phyloP scores from a whole-genome alignment of 2,888 invertebrate genomes.

The Empis livida region DNA sequence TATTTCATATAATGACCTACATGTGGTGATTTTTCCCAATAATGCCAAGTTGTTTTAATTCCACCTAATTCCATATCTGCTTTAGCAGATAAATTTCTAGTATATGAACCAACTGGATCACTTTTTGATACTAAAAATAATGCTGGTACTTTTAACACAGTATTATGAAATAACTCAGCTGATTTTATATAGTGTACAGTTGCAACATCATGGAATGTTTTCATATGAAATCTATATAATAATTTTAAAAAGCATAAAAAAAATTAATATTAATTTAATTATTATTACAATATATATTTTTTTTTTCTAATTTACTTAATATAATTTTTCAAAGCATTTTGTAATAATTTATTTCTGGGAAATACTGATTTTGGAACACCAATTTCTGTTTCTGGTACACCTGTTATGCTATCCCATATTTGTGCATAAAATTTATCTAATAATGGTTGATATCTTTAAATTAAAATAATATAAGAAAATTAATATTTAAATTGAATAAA shows the following conservation, averaged over 20 bases:
- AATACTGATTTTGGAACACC: constrained; percentile 56
- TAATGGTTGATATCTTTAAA: constrained; percentile 42
- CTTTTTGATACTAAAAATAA: constrained; percentile 55
- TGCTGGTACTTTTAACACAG: constrained; percentile 59
- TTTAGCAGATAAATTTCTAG: constrained; percentile 55
- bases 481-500: too few relatives aligned
- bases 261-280: too few relatives aligned
- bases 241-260: too few relatives aligned
- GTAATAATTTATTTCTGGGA: constrained; percentile 54
- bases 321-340: constrained; percentile 51
- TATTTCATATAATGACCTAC: constrained; percentile 52
- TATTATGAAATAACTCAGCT: constrained; percentile 71
- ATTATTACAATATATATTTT: too few relatives aligned
- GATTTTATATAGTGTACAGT: constrained; percentile 75
- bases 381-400: constrained; percentile 54
- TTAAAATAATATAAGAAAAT: too few relatives aligned
- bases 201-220: constrained; percentile 66
- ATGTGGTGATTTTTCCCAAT: constrained; percentile 64
- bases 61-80: constrained; percentile 66
- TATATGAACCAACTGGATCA: constrained; percentile 65
- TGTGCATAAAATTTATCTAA: constrained; percentile 63
- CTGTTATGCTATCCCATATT: constrained; percentile 79
- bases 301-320: constrained; percentile 38
- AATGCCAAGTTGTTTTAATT: constrained; percentile 55
- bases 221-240: constrained; percentile 57